phyloP scores from a whole-genome alignment of 2,888 invertebrate genomes.

The Agrypnus murinus region DNA sequence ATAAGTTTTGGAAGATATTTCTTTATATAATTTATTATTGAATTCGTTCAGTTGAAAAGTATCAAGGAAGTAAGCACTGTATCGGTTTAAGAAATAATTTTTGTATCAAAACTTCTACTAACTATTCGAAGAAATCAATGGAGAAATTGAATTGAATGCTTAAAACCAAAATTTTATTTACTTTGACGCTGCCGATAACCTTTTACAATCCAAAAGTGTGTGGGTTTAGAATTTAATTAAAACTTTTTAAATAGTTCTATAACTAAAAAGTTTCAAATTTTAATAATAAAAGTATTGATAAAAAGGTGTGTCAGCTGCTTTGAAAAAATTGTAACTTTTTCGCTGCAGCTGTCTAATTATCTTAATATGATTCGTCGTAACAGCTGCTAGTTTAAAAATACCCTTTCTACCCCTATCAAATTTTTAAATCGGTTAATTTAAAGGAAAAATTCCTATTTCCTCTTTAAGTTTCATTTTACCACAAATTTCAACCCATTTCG shows the following conservation, averaged over 20 bases:
- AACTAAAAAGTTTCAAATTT: constrained; percentile 14
- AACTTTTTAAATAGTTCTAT: background rate
- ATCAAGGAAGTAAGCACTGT: no score
- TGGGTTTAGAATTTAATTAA: background rate
- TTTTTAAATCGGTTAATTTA: constrained; percentile 5
- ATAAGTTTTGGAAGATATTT: no score
- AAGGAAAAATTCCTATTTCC: background rate
- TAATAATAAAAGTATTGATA: constrained; percentile 19
- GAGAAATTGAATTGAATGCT: no score
- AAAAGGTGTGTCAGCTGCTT: constrained; percentile 25
- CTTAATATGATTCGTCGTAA: constrained; percentile 11
- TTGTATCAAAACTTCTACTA: no score
- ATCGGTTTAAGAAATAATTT: no score
- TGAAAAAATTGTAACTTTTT: constrained; percentile 14
- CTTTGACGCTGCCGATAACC: no score
- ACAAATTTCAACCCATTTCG: no score
- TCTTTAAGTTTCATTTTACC: background rate
- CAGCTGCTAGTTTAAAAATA: constrained; percentile 7
- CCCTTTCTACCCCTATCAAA: constrained; percentile 5
- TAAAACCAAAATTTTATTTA: no score
- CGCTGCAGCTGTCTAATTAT: constrained; percentile 25
- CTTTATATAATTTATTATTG: no score
- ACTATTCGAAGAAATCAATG: no score
- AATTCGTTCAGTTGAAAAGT: no score
- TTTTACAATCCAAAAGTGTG: no score